Base-by-base conservation (phyloP, 2,888 invertebrate genomes). In the Itoplectis maculator region DNA sequence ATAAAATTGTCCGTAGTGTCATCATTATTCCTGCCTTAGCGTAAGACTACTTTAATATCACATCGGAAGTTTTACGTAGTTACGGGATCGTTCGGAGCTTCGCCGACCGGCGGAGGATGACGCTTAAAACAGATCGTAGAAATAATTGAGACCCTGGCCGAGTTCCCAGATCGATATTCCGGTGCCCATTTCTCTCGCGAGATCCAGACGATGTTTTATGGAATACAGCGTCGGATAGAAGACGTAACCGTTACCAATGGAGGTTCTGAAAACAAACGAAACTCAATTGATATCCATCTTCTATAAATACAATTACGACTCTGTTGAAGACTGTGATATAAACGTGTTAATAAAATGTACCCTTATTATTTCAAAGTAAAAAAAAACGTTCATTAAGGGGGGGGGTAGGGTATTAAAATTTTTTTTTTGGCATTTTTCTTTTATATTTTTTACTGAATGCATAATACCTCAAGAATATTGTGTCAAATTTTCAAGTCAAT, bases 121-220 rank as follows among this genome's bases (percentile, higher is more conserved):
- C 29, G 2, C 73, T 95, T 94, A 97, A 85, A 97, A 94, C 82
- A 97, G 94, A 94, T 99, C 98, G 92, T 98, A 99, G 93, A 99
- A 99, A 92, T 97, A 99, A 93, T 98, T 96, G 18, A 99, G 94
- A 23, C 99, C 99, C 93, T 99, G 99, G 0, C 99, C 99, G n/a
- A 98, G 93, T 92, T 99, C 99, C 99, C 99, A 99, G 88, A 99
- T 96, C 0, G 98, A 96, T 59, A 99, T 94, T 0, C 98, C 98
- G 2, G 96, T 96, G 8, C 97, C 96, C 70, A 97, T 94, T 90
- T 97, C 95, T 78, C 94, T 93, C 0, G 98, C 97, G 65, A 98
- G 93, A 79, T 97, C 95, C 15, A 99, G 93, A 85, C 99, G 94
- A 90, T 95, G 94, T 84, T 97, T 94, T 85, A 99, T 95, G 0